These are phyloP conservation scores for Zele albiditarsus DNA, from an alignment of 2,888 invertebrate species.

Conservation along the genomic window DNA sequence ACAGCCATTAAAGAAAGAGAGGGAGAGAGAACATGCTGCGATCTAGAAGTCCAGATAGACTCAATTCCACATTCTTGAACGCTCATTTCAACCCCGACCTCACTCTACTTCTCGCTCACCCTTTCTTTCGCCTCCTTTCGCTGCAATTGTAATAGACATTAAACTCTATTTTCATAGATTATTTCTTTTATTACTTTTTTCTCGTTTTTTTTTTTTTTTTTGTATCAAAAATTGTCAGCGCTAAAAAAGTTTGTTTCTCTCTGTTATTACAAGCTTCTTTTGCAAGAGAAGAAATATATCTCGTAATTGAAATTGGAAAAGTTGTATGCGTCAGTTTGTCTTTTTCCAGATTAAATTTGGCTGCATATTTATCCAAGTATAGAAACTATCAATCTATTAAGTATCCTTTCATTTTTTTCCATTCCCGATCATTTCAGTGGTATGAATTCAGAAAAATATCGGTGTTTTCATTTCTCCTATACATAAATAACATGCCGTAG, in stretches of 20 bases:
- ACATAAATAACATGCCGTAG: too few relatives aligned
- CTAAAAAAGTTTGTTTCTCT: neutral
- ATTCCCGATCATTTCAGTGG: too few relatives aligned
- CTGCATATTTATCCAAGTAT: too few relatives aligned
- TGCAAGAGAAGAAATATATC: neutral
- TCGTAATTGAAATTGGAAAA: too few relatives aligned
- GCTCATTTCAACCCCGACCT: slow-evolving; percentile 4
- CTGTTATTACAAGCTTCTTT: neutral
- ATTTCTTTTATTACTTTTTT: neutral
- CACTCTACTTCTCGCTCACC: neutral
- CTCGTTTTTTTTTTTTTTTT: too few relatives aligned
- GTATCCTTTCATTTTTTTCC: too few relatives aligned
- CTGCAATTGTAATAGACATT: slow-evolving; percentile 1
- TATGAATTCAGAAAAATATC: too few relatives aligned
- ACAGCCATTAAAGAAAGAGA: neutral
- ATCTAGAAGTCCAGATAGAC: slow-evolving; percentile 11
- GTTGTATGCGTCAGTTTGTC: too few relatives aligned
- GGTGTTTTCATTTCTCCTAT: too few relatives aligned
- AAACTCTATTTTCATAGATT: neutral
- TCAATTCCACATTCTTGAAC: slow-evolving; percentile 3
- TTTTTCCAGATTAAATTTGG: too few relatives aligned
- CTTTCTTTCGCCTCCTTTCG: neutral
- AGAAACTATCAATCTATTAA: too few relatives aligned
- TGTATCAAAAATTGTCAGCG: neutral
- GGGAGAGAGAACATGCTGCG: neutral